A percentile compares a stretch with the other conserved stretches of the same genome.
Evolutionary conservation across 2,888 invertebrate species (phyloP).

Genomic region (Iphiclides podalirius): DNA sequence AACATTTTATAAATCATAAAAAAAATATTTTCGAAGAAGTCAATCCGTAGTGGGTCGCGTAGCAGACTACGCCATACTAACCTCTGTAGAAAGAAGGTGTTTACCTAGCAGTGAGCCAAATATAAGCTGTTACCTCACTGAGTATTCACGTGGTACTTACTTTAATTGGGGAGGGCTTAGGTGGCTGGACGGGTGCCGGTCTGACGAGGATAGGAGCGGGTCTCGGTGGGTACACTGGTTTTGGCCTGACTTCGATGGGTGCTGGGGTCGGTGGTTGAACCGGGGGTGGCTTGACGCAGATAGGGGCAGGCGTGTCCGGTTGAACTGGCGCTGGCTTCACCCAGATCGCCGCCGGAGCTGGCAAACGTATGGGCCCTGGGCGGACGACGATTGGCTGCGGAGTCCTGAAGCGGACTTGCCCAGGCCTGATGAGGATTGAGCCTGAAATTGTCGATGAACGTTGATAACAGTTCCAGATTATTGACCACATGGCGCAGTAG

Average conservation of each 20-base stretch:
- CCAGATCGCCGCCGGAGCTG: constrained; percentile 47
- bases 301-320: constrained; percentile 47
- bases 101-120: no score
- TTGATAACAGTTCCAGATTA: no score
- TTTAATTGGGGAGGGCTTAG: constrained; percentile 44
- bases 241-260: constrained; percentile 24
- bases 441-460: constrained; percentile 50
- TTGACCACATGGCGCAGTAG: no score
- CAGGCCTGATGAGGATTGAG: constrained; percentile 51
- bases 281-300: constrained; percentile 46
- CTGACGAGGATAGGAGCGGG: constrained; percentile 50
- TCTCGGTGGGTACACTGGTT: constrained; percentile 42
- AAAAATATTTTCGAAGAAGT: no score
- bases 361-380: constrained; percentile 46
- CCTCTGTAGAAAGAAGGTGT: no score
- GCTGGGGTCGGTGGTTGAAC: constrained; percentile 47
- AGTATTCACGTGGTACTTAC: no score
- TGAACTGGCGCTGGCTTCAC: constrained; percentile 51
- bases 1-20: no score
- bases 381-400: constrained; percentile 50
- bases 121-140: no score
- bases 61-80: no score
- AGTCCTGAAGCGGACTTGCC: constrained; percentile 49
- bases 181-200: constrained; percentile 48
- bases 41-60: no score